phyloP scores from a whole-genome alignment of 1,140 invertebrate genomes.

The Zeugodacus cucurbitae region DNA sequence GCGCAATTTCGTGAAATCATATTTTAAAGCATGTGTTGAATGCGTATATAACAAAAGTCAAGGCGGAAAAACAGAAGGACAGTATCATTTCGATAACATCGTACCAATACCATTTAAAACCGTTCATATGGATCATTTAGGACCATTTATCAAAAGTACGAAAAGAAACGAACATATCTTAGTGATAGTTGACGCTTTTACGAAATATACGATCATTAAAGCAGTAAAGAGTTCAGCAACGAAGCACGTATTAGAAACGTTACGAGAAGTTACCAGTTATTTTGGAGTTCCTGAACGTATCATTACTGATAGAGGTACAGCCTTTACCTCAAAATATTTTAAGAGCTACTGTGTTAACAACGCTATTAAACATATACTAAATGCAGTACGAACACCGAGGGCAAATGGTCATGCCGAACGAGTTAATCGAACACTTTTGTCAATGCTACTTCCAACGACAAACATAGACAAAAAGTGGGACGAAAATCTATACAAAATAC shows the following conservation, averaged over 20 bases:
- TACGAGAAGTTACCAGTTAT: neutral
- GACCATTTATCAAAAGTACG: neutral
- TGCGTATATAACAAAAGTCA: constrained; percentile 7
- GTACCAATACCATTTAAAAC: neutral
- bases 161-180: neutral
- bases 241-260: neutral
- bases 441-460: constrained; percentile 18
- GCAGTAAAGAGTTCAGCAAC: neutral
- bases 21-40: neutral
- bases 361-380: neutral
- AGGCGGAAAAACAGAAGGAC: neutral
- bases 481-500: constrained; percentile 42
- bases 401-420: constrained; percentile 50
- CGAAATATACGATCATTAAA: neutral
- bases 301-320: neutral
- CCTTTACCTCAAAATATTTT: neutral
- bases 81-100: neutral
- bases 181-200: neutral
- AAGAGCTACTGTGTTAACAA: neutral
- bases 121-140: constrained; percentile 7
- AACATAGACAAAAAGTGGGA: constrained; percentile 47
- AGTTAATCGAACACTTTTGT: constrained; percentile 46
- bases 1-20: neutral
- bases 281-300: neutral
- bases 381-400: constrained; percentile 32